Base-by-base conservation (phyloP, 2,113 vertebrate genomes). In the Elephas maximus region DNA sequence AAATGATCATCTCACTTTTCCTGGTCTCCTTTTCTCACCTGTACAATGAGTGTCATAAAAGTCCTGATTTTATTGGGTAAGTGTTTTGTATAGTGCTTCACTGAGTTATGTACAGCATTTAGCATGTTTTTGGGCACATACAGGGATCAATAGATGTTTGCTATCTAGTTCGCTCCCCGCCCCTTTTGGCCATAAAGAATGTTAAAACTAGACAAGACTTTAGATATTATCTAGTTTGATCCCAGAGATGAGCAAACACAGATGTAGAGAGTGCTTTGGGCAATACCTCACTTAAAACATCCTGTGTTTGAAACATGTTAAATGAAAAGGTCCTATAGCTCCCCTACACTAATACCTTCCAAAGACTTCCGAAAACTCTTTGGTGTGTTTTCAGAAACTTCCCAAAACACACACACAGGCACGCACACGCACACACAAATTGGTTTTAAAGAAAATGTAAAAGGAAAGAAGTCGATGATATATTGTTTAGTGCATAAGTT, bases 391-490 rank as follows among this genome's bases (percentile, higher is more conserved):
- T 20, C 69, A 73, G 37, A 18, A 18, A 20, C 71, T 67, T 60
- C 23, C 51, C 37, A 24, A 88, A 10, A 57, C 7, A 65, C 15
- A 53, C 26, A 37, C 20, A 41, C 1, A 18, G 15, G 51, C 44
- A 53, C 20, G 88, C 69, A 84, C 14, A 82, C 8, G 53, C 53
- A 73, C 33, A 79, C 41, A 21, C 12, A n/a, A 30, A 53, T 74
- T 79, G 51, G 41, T 88, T 76, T 93, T 85, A 83, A 79, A 91
- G 76, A 87, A 69, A 93, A 80, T 41, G 10, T 44, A 80, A 90
- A 44, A 51, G 53, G 77, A 93, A 97, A 94, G 28, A 62, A n/a
- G 8, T 74, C 67, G 69, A 74, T 74, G 24, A 51, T 81, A n/a
- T 53, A 60, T 81, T 87, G 2, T 57, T 91, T 62, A 63, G 20